Evolutionary conservation across 2,797 vertebrate species (phyloP).

Genomic region (Squalus acanthias): DNA sequence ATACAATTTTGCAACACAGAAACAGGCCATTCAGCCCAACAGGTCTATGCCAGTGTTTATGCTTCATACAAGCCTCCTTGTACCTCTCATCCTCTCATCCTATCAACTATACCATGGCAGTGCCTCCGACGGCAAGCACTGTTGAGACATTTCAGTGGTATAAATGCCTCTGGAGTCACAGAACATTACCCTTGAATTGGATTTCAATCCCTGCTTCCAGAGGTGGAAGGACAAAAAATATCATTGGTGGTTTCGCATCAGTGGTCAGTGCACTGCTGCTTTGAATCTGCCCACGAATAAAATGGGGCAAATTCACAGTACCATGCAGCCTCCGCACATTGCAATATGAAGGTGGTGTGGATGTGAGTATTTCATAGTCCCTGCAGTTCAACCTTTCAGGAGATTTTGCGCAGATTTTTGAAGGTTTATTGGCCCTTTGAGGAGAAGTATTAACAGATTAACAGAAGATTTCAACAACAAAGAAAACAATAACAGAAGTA

Average conservation of each 20-base stretch:
- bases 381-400: not conserved
- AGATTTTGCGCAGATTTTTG: not conserved
- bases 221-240: not conserved
- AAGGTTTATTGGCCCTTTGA: not conserved
- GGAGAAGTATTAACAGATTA: not conserved
- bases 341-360: not conserved
- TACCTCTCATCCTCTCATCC: not conserved
- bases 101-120: not conserved
- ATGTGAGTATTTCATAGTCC: not conserved
- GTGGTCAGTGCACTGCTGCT: not conserved
- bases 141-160: no score
- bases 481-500: not conserved
- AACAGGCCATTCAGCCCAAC: not conserved
- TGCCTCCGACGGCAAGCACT: not conserved
- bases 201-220: not conserved
- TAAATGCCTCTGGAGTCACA: not conserved
- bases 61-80: not conserved
- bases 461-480: not conserved
- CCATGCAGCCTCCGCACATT: not conserved
- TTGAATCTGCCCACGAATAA: not conserved
- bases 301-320: not conserved
- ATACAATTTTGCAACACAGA: not conserved
- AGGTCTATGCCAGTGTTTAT: not conserved
- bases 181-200: not conserved
- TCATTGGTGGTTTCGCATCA: not conserved